A percentile compares a stretch with the other conserved stretches of the same genome.
phyloP scores from a whole-genome alignment of 2,888 invertebrate species.

The Perithous albicinctus region DNA sequence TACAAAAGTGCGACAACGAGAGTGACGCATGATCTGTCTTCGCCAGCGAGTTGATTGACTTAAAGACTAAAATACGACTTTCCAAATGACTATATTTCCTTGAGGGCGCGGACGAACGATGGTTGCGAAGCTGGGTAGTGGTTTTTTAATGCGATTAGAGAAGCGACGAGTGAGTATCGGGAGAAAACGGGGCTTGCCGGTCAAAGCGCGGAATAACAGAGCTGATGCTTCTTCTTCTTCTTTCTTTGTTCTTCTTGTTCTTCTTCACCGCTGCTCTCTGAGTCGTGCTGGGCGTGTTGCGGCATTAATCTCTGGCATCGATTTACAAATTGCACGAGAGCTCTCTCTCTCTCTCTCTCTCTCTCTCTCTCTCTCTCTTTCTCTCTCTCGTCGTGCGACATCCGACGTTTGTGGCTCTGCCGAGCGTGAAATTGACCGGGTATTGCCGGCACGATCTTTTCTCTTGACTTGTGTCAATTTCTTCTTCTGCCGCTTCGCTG shows the following conservation, averaged over 20 bases:
- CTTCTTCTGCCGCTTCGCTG: not conserved
- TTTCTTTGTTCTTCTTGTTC: conserved; percentile 28
- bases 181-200: conserved; percentile 54
- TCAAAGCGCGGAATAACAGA: conserved; percentile 41
- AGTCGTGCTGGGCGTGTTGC: conserved; percentile 70
- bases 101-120: conserved; percentile 64
- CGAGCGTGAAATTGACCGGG: conserved; percentile 74
- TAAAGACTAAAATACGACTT: conserved; percentile 32
- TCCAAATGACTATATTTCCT: conserved; percentile 58
- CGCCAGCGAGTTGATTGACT: not conserved
- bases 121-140: conserved; percentile 55
- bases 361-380: too few relatives aligned
- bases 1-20: not conserved
- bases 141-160: conserved; percentile 72
- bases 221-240: conserved; percentile 44
- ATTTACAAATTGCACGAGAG: conserved; percentile 73
- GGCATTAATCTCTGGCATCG: conserved; percentile 71
- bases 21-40: conserved; percentile 21
- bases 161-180: conserved; percentile 58
- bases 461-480: conserved; percentile 45
- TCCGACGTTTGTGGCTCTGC: conserved; percentile 40
- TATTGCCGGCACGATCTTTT: conserved; percentile 63
- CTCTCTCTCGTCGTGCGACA: conserved; percentile 45
- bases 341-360: too few relatives aligned
- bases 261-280: conserved; percentile 14